A percentile compares a stretch with the other conserved stretches of the same genome.
Evolutionary conservation across 2,888 invertebrate species (phyloP).

Genomic region (Tinea pellionella): DNA sequence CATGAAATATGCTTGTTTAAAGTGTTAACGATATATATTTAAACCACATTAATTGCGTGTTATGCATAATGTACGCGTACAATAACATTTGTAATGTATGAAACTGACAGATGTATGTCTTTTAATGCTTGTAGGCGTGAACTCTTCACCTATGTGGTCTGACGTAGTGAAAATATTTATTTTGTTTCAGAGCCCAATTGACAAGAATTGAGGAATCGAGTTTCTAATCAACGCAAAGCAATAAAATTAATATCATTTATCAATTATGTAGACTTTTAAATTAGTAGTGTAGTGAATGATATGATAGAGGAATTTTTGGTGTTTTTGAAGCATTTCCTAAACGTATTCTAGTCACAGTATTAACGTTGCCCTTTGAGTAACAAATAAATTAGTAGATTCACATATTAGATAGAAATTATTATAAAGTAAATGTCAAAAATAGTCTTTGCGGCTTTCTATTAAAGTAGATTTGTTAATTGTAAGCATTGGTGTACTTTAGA

Average conservation of each 20-base stretch:
- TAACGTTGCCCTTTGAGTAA: constrained; percentile 3
- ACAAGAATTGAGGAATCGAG: constrained; percentile 32
- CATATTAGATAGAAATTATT: not conserved
- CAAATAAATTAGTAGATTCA: constrained; percentile 8
- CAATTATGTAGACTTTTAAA: constrained; percentile 2
- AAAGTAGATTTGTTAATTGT: not conserved
- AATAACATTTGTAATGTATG: no score
- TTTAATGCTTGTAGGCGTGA: no score
- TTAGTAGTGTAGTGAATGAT: not conserved
- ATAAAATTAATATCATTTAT: constrained; percentile 32
- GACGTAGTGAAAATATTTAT: not conserved
- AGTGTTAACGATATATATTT: no score
- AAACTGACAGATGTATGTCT: no score
- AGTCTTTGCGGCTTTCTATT: not conserved
- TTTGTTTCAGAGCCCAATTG: constrained; percentile 56
- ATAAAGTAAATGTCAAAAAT: not conserved
- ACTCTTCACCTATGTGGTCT: no score
- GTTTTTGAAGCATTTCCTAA: constrained; percentile 35
- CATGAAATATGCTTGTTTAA: not conserved
- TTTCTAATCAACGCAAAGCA: constrained; percentile 33
- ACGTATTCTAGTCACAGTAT: constrained; percentile 61
- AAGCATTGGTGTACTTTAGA: not conserved
- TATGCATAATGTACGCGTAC: no score
- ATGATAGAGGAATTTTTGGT: not conserved
- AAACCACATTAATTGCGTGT: no score